phyloP scores from a whole-genome alignment of 1,140 invertebrate species.

The Bradysia coprophila region DNA sequence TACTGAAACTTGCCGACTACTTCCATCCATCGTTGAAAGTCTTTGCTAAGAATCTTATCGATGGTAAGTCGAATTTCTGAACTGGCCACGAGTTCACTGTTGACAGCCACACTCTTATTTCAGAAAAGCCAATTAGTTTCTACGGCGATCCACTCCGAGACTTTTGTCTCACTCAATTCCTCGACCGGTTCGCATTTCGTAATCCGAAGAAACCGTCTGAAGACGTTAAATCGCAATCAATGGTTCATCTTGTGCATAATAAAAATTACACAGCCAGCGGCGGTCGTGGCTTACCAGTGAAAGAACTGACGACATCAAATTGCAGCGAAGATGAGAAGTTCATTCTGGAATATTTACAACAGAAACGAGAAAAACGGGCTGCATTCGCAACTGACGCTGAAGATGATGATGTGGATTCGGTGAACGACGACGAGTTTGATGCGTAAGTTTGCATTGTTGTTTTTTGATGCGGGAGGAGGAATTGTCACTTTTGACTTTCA shows the following conservation, averaged over 20 bases:
- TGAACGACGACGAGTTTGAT: constrained; percentile 40
- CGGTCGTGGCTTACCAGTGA: constrained; percentile 15
- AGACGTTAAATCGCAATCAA: constrained; percentile 20
- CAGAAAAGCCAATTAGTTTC: constrained; percentile 57
- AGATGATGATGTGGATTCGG: constrained; percentile 10
- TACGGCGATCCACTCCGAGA: constrained; percentile 84
- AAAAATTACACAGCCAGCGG: constrained; percentile 13
- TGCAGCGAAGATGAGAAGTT: constrained; percentile 22
- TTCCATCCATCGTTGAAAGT: constrained; percentile 83
- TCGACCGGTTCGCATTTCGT: constrained; percentile 90
- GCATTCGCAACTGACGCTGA: constrained; percentile 7
- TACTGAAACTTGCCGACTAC: constrained; percentile 49
- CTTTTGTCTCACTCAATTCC: constrained; percentile 72
- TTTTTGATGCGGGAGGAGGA: constrained; percentile 80
- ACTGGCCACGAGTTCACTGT: too few relatives aligned
- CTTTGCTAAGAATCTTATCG: constrained; percentile 68
- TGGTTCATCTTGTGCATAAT: constrained; percentile 8
- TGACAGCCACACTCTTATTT: too few relatives aligned
- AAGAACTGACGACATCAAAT: constrained; percentile 13
- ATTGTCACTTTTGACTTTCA: too few relatives aligned
- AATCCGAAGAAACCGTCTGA: constrained; percentile 68
- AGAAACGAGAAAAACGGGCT: constrained; percentile 17
- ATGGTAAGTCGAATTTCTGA: constrained; percentile 37
- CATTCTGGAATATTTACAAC: constrained; percentile 21
- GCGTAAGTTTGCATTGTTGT: too few relatives aligned